phyloP scores from a whole-genome alignment of 1,140 invertebrate genomes.

The Scylla paramamosain region DNA sequence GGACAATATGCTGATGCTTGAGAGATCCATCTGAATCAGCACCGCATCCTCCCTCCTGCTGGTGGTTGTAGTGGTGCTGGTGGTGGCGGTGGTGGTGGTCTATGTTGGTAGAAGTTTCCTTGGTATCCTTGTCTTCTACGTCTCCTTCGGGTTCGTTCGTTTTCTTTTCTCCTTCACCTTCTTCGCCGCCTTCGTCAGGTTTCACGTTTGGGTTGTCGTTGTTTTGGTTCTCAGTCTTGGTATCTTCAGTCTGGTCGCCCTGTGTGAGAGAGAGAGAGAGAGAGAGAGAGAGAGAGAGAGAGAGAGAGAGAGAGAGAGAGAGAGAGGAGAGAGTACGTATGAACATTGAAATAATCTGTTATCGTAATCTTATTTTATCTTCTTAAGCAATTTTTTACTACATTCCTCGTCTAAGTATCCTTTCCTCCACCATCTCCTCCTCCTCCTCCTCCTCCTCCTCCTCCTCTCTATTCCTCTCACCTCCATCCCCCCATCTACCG shows the following conservation, averaged over 20 bases:
- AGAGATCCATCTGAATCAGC: background rate
- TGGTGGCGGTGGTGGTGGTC: background rate
- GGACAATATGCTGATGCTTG: background rate
- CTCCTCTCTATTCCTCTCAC: background rate
- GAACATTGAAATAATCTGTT: too few species aligned
- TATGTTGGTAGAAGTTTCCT: background rate
- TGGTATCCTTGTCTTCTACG: background rate
- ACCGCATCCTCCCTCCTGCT: background rate
- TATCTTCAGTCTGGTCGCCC: background rate
- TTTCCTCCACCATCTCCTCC: too few species aligned
- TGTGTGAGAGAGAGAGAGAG: background rate
- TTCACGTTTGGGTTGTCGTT: background rate
- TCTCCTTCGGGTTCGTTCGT: background rate
- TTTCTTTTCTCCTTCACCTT: background rate
- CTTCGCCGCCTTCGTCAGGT: background rate
- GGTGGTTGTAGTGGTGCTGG: background rate
- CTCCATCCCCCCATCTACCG: too few species aligned
- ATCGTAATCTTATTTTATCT: too few species aligned
- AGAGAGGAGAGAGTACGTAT: background rate
- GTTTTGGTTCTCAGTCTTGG: background rate
- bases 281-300: background rate
- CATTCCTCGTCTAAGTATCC: too few species aligned
- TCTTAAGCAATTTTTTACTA: background rate
- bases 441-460: background rate
- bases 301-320: constrained; percentile 28